Base-by-base conservation (phyloP, 2,888 invertebrate genomes). In the Palloptera scutellata region DNA sequence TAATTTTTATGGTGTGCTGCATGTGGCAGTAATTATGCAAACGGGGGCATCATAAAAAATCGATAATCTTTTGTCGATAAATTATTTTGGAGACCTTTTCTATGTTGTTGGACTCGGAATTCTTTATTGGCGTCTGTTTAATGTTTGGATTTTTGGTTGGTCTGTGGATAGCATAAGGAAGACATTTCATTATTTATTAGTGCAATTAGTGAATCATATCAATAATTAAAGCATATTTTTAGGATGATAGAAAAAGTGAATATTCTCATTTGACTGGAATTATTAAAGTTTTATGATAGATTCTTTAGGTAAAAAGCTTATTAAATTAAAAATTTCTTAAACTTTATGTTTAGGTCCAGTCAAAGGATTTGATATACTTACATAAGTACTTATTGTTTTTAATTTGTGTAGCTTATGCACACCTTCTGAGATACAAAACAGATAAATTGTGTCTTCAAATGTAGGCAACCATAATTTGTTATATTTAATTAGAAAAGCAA, bases 51-150 rank as follows among this genome's bases (percentile, higher is more conserved):
- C 69, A 69, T 69, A 65, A 67, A 67, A 71, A 73, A 80, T 81
- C 78, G 81, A 81, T 81, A 81, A 82, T 81, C 72, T 73, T 61
- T 65, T 64, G 73, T 69, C 71, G 70, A 73, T 73, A 75, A 76
- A 73, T 75, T 68, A 61, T 68, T 69, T 53, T 15, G 52, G 48
- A 40, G 45, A 52, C 30, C 61, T 52, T 52, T 61, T n/a, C n/a
- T n/a, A n/a, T n/a, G n/a, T n/a, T 40, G 12, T 30, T 17, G 40
- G 9, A 10, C 12, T 13, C 51, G 19, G 41, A 1, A 20, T 48
- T 15, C 17, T 9, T n/a, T 30, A 6, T 30, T 30, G 65, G 63
- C 55, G 60, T 59, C 62, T 66, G 70, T 66, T 65, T 60, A 67
- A 71, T 69, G 60, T 61, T 67, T 67, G 68, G 45, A 67, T 66